phyloP scores from a whole-genome alignment of 2,113 vertebrate species.

The Malurus alboscapulatus region DNA sequence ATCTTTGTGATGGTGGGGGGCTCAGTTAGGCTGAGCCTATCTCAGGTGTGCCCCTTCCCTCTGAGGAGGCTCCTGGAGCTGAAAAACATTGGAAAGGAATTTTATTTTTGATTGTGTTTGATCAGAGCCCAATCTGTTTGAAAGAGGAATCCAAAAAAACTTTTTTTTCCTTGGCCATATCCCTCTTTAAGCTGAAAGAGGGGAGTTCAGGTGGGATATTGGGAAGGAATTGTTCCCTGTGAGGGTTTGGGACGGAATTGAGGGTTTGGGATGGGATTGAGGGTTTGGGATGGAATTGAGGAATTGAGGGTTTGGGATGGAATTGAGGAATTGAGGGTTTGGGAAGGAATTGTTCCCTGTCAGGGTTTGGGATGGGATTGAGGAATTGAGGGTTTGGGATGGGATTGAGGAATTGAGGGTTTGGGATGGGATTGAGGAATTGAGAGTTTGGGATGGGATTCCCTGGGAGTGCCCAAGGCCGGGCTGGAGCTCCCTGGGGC shows the following conservation, averaged over 20 bases:
- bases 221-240: background rate
- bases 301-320: no score
- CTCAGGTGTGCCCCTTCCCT: background rate
- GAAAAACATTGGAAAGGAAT: background rate
- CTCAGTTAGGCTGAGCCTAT: background rate
- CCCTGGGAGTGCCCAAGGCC: background rate
- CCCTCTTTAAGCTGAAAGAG: background rate
- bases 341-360: no score
- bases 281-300: background rate
- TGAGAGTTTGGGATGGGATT: no score
- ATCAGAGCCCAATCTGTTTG: fast-evolving
- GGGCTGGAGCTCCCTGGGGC: background rate
- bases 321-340: no score
- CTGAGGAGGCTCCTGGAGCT: background rate
- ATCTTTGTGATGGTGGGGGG: background rate
- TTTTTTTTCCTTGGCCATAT: background rate
- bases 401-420: no score
- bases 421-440: no score
- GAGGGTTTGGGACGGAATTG: background rate
- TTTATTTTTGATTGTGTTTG: background rate
- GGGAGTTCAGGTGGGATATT: background rate
- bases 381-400: no score
- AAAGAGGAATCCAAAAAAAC: background rate
- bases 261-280: background rate
- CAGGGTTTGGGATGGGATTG: no score